Conservation (phyloP, 2,888 invertebrate genomes). For the Metallyticus violacea region DNA sequence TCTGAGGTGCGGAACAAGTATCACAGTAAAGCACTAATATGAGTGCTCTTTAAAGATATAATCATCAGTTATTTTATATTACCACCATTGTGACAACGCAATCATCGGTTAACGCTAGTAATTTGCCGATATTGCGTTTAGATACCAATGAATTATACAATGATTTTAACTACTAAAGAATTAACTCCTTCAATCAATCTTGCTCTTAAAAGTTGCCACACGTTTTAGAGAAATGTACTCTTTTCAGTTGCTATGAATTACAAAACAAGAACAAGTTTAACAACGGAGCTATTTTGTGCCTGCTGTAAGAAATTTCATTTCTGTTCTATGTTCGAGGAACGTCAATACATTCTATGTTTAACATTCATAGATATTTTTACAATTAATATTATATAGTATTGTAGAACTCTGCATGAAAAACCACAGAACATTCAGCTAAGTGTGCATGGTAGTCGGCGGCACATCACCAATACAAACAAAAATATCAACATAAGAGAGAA, state of each 20-base stretch:
- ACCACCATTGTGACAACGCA: too few relatives aligned
- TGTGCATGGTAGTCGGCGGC: neutral
- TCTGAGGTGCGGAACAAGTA: too few relatives aligned
- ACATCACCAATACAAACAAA: neutral
- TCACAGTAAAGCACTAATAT: too few relatives aligned
- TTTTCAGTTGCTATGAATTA: neutral
- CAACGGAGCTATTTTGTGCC: neutral
- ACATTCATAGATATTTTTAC: neutral
- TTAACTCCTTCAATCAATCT: too few relatives aligned
- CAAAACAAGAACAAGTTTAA: neutral
- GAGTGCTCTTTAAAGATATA: too few relatives aligned
- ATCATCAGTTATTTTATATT: too few relatives aligned
- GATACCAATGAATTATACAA: too few relatives aligned
- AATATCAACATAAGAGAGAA: neutral
- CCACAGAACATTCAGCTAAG: neutral
- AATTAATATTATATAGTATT: neutral
- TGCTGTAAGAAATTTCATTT: neutral
- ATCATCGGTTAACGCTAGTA: too few relatives aligned
- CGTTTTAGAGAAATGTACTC: neutral
- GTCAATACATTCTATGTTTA: neutral
- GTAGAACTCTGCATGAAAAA: neutral
- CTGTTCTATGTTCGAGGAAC: neutral
- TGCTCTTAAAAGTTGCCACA: neutral
- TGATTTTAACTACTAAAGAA: too few relatives aligned
- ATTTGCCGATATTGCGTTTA: too few relatives aligned